Conservation (phyloP, 2,797 vertebrate genomes). For the Leptodactylus fallax region DNA sequence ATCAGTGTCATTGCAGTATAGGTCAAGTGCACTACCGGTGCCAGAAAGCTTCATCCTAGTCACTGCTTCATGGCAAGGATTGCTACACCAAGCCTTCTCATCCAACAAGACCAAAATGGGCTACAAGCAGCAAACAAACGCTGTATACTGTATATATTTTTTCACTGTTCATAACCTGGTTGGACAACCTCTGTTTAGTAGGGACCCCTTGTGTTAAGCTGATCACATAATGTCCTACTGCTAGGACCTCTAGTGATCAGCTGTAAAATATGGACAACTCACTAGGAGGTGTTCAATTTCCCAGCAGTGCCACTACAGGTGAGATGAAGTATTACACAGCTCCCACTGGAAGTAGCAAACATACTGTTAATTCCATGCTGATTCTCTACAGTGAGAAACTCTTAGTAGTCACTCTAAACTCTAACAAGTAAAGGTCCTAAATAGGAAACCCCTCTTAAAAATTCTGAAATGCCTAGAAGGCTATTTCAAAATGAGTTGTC, state of each 20-base stretch:
- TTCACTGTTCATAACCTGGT: not conserved
- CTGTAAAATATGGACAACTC: not conserved
- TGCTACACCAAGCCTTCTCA: fast-evolving
- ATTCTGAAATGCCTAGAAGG: too few species aligned
- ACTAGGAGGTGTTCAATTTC: not conserved
- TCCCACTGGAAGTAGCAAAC: too few species aligned
- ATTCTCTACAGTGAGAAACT: too few species aligned
- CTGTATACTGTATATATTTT: too few species aligned
- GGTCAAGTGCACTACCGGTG: not conserved
- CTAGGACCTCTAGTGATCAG: not conserved
- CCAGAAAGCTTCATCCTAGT: not conserved
- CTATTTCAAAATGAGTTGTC: not conserved
- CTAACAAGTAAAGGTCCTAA: too few species aligned
- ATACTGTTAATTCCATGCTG: too few species aligned
- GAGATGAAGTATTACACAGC: not conserved
- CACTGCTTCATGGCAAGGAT: not conserved
- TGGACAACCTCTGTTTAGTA: too few species aligned
- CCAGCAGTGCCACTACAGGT: not conserved
- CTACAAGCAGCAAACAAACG: too few species aligned
- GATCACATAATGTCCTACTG: not conserved
- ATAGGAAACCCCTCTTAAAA: too few species aligned
- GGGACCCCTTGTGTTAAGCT: not conserved
- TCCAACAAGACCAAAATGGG: too few species aligned
- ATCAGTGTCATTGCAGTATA: too few species aligned
- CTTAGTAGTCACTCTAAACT: too few species aligned